Conservation (phyloP, 2,797 vertebrate genomes). For the Sebastes aleutianus region DNA sequence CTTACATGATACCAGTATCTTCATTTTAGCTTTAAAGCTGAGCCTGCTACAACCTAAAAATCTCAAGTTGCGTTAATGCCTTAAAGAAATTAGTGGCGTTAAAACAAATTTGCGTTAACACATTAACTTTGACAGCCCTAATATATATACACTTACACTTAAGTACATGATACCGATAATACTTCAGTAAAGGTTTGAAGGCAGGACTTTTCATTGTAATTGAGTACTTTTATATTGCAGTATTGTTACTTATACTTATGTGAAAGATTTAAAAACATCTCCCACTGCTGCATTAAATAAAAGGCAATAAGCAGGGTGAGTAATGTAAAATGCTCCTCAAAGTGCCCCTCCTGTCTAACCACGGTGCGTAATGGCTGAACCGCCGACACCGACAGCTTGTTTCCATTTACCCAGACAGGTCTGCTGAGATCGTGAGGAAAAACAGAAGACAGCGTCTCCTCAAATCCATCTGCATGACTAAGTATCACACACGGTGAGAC, state of each 20-base stretch:
- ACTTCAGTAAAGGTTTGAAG: neutral
- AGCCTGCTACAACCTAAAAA: no score
- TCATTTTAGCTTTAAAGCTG: no score
- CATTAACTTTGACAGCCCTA: no score
- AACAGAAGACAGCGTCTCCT: conserved; percentile 32
- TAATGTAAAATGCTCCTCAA: conserved; percentile 8
- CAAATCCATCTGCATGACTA: conserved; percentile 66
- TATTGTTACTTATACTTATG: neutral
- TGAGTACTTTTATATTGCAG: neutral
- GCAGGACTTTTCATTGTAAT: neutral
- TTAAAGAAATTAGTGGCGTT: no score
- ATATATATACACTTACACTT: no score
- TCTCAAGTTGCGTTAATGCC: no score
- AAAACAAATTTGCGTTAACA: neutral
- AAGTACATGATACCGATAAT: neutral
- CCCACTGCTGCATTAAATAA: neutral
- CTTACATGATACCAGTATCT: no score
- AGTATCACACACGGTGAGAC: conserved; percentile 34
- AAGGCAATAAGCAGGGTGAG: neutral
- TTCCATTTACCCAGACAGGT: conserved; percentile 40
- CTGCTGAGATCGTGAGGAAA: conserved; percentile 32
- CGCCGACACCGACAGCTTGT: conserved; percentile 20
- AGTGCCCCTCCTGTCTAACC: conserved; percentile 20
- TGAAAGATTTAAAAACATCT: neutral
- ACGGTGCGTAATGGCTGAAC: conserved; percentile 13